Conservation (phyloP, 2,113 vertebrate genomes). For the Microcebus jonahi region DNA sequence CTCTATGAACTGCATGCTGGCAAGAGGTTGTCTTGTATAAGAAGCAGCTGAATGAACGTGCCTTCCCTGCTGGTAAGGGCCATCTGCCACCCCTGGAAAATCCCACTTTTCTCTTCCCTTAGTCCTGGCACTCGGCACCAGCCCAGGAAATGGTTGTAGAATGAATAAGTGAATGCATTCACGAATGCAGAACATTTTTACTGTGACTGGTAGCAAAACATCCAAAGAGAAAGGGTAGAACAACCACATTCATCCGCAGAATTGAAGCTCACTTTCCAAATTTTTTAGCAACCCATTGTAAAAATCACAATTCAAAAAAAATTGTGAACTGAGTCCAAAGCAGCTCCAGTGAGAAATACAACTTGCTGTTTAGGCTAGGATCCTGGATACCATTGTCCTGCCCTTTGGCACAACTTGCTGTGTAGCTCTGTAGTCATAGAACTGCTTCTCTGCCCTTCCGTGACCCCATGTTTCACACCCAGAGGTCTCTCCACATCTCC, state of each 20-base stretch:
- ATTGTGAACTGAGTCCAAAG: not conserved
- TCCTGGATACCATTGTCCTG: not conserved
- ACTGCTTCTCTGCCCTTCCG: not conserved
- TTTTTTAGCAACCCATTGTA: not conserved
- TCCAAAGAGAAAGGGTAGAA: not conserved
- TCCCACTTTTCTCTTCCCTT: not conserved
- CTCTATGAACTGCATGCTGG: not conserved
- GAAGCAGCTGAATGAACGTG: not conserved
- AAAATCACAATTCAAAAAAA: not conserved
- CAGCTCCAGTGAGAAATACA: not conserved
- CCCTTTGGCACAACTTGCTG: conserved; percentile 58
- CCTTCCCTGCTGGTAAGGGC: not conserved
- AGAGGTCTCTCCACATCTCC: not conserved
- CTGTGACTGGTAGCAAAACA: not conserved
- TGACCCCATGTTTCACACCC: not conserved
- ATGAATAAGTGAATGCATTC: not conserved
- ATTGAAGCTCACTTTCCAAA: not conserved
- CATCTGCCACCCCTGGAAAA: not conserved
- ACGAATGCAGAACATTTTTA: conserved; percentile 22
- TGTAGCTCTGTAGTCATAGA: not conserved
- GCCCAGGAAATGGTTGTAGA: not conserved
- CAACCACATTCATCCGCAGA: not conserved
- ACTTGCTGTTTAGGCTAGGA: not conserved
- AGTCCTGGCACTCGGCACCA: not conserved
- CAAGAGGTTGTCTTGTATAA: not conserved